These are phyloP conservation scores for Potamarius usumacintae DNA, from an alignment of 2,113 vertebrate genomes.

Conservation along the genomic window DNA sequence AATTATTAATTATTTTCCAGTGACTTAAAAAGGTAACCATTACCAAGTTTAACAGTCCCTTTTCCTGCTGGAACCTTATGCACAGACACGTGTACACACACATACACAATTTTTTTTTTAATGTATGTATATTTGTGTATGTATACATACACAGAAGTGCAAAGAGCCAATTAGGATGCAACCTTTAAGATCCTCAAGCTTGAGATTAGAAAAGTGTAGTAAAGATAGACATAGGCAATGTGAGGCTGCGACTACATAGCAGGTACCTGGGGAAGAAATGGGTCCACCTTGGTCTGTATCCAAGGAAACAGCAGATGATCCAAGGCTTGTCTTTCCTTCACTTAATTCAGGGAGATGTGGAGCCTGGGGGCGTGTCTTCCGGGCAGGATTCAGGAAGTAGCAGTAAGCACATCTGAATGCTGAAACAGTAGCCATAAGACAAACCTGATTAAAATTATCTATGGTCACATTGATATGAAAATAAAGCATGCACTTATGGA, in stretches of 20 bases:
- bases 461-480: constrained; percentile 66
- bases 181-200: background rate
- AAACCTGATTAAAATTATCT: constrained; percentile 37
- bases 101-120: no score
- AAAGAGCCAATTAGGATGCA: background rate
- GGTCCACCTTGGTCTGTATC: constrained; percentile 61
- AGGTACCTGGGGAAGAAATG: constrained; percentile 59
- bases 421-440: constrained; percentile 58
- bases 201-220: background rate
- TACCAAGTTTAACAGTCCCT: background rate
- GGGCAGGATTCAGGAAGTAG: constrained; percentile 96
- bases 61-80: background rate
- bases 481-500: constrained; percentile 40
- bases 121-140: no score
- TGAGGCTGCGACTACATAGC: background rate
- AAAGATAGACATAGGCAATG: background rate
- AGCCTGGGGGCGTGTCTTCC: constrained; percentile 90
- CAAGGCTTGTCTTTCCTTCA: constrained; percentile 69
- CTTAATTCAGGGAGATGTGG: constrained; percentile 83
- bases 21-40: background rate
- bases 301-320: constrained; percentile 56
- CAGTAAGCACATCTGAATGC: constrained; percentile 98
- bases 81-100: background rate
- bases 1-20: background rate
- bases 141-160: background rate